These are phyloP conservation scores for Vidua macroura DNA, from an alignment of 2,113 vertebrate genomes.

Conservation along the genomic window DNA sequence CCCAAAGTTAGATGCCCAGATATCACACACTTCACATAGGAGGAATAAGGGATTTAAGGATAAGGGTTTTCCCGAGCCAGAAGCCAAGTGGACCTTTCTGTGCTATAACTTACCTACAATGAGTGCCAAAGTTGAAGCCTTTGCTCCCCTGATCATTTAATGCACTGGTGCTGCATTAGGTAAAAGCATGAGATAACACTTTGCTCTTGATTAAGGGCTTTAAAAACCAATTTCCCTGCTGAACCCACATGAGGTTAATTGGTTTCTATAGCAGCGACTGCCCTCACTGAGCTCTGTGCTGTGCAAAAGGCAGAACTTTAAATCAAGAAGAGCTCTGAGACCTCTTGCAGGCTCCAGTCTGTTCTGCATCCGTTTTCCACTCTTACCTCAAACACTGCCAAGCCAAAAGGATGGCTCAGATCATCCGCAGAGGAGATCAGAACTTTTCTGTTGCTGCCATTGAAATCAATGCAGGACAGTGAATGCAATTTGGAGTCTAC, in stretches of 20 bases:
- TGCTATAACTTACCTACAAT: not conserved
- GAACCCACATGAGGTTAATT: not conserved
- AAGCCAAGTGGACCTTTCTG: not conserved
- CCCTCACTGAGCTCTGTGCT: not conserved
- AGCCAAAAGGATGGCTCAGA: slow-evolving; percentile 91
- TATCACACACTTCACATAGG: not conserved
- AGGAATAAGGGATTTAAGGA: not conserved
- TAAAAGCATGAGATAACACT: not conserved
- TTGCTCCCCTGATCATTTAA: not conserved
- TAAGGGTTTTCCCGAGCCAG: not conserved
- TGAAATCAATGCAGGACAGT: slow-evolving; percentile 94
- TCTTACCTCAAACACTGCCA: slow-evolving; percentile 95
- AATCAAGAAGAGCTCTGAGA: not conserved
- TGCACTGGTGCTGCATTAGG: not conserved
- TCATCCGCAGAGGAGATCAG: slow-evolving; percentile 87
- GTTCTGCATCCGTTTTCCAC: not conserved
- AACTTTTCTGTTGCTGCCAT: slow-evolving; percentile 88
- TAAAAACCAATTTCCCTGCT: not conserved
- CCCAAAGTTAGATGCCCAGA: not conserved
- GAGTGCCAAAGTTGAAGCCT: not conserved
- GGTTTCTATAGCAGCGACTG: not conserved
- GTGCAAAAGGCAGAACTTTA: slow-evolving; percentile 16
- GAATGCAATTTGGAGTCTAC: slow-evolving; percentile 97
- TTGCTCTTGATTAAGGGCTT: not conserved
- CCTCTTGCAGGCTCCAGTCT: not conserved